Conservation (phyloP, 2,113 vertebrate species). For the Trinectes maculatus region DNA sequence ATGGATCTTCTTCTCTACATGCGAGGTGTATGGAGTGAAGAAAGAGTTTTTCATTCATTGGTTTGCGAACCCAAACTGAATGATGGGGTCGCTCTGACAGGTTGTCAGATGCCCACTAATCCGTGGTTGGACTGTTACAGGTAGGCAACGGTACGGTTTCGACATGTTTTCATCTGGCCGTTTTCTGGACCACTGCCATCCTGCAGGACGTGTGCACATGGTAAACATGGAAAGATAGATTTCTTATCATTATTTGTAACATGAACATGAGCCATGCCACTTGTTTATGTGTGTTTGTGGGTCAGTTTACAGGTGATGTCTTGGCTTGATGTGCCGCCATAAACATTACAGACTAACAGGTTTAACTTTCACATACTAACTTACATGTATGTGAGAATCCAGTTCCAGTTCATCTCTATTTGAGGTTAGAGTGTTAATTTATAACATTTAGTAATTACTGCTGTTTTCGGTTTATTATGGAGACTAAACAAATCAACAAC, state of each 20-base stretch:
- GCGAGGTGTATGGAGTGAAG: constrained; percentile 15
- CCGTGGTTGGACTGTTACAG: constrained; percentile 19
- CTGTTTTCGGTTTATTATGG: too few relatives aligned
- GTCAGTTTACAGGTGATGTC: constrained; percentile 9
- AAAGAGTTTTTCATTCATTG: background rate
- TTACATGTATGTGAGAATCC: background rate
- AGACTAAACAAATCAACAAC: too few relatives aligned
- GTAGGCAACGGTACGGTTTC: constrained; percentile 20
- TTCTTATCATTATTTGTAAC: constrained; percentile 34
- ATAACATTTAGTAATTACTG: background rate
- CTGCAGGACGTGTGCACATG: constrained; percentile 27
- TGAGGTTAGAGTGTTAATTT: background rate
- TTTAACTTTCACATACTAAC: background rate
- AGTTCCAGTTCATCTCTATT: background rate
- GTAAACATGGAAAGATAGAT: constrained; percentile 31
- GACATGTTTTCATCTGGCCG: constrained; percentile 38
- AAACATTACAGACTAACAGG: constrained; percentile 23
- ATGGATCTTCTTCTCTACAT: constrained; percentile 16
- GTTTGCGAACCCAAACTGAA: constrained; percentile 16
- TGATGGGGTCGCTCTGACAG: constrained; percentile 20
- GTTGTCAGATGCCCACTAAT: constrained; percentile 32
- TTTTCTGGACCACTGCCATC: constrained; percentile 46
- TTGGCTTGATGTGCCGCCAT: constrained; percentile 10
- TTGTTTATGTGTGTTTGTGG: constrained; percentile 22
- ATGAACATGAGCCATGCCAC: constrained; percentile 25